Base-by-base conservation (phyloP, 2,797 vertebrate species). In the Danionella dracula region DNA sequence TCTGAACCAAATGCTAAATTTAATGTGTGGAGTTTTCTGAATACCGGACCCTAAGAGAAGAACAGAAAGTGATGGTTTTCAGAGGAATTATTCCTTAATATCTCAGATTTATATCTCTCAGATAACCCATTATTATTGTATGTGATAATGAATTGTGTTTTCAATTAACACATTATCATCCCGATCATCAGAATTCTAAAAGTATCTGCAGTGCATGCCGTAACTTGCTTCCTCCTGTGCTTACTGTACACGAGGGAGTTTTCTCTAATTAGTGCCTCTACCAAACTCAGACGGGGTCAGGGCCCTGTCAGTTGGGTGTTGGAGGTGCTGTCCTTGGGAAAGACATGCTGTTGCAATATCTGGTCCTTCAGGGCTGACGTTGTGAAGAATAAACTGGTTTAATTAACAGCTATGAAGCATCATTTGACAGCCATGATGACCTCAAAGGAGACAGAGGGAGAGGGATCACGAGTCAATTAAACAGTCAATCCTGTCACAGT, bases 241-340 rank as follows among this genome's bases (percentile, higher is more conserved):
- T 27, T 27, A 27, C 23, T 57, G 12, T 46, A 74, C 71, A 69
- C 71, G 37, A 31, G 59, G 69, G 66, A 76, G 58, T 66, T 13
- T 63, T 66, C 51, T 55, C 63, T 74, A 76, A 74, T 76, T 78
- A 76, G 61, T 53, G 55, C 61, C 66, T 56, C 56, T 71, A 56
- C 58, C 50, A 62, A 76, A 70, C 51, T 58, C 54, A 65, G 72
- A 40, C 61, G 60, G 72, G 77, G 72, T 78, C 67, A 74, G 7
- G 57, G 67, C 70, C 63, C 51, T 76, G 66, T 74, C 71, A 70
- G 20, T 45, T 44, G 57, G 62, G 44, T 41, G 19, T 20, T 12
- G 31, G 42, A 45, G 66, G 20, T 40, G n/a, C 15, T 76, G 77
- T 79, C 74, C 64, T 76, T 74, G 64, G 17, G 38, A 62, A 66